Evolutionary conservation across 2,113 vertebrate genomes (phyloP).

Genomic region (Aphelocoma coerulescens): DNA sequence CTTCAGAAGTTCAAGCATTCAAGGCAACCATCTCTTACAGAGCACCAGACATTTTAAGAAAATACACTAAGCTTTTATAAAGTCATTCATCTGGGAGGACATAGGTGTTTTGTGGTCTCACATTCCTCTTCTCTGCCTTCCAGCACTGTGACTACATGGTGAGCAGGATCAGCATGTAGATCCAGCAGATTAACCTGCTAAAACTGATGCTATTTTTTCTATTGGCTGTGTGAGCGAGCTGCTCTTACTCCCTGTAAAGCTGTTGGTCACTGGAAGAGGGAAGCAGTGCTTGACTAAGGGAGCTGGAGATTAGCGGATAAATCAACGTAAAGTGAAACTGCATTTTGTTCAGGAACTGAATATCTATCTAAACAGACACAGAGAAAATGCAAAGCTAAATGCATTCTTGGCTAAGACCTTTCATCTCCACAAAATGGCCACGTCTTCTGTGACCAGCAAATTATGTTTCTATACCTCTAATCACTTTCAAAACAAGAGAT

Average conservation of each 20-base stretch:
- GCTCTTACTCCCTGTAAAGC: not conserved
- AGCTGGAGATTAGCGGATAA: not conserved
- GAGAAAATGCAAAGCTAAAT: not conserved
- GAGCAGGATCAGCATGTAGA: not conserved
- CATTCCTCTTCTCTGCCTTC: not conserved
- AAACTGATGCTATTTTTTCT: not conserved
- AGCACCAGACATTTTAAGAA: not conserved
- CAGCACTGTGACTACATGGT: not conserved
- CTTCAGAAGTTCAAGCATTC: not conserved
- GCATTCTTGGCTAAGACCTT: not conserved
- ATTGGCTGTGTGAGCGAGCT: not conserved
- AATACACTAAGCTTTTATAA: not conserved
- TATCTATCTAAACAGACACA: not conserved
- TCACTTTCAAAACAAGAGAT: not conserved
- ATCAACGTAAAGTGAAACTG: not conserved
- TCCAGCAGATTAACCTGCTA: not conserved
- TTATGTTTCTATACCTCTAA: not conserved
- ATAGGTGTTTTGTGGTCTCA: not conserved
- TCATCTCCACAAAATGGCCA: not conserved
- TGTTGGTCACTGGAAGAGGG: not conserved
- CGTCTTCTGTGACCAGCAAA: not conserved
- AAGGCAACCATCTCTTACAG: not conserved
- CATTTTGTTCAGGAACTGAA: not conserved
- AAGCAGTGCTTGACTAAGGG: not conserved
- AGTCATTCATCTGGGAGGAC: not conserved